Conservation (phyloP, 2,113 vertebrate genomes). For the Gadus chalcogrammus region DNA sequence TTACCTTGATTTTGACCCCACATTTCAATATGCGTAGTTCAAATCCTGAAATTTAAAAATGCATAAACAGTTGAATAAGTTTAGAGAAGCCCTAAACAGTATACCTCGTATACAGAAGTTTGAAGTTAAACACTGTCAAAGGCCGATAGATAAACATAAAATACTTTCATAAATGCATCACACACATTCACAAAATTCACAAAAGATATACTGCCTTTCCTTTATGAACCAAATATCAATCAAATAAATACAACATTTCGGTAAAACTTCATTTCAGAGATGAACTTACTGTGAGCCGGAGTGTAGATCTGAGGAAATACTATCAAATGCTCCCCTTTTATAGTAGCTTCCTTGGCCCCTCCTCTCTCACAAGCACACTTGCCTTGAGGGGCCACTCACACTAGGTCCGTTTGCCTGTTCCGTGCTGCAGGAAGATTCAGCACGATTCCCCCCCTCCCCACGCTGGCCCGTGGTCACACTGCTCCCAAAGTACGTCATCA, state of each 20-base stretch:
- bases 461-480: too few species aligned
- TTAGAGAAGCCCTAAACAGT: too few species aligned
- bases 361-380: too few species aligned
- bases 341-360: slow-evolving; percentile 15
- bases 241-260: background rate
- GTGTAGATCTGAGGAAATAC: background rate
- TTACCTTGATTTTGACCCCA: slow-evolving; percentile 61
- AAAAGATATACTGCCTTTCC: too few species aligned
- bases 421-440: too few species aligned
- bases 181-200: background rate
- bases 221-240: background rate
- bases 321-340: slow-evolving; percentile 25
- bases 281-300: slow-evolving; percentile 21
- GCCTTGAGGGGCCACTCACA: too few species aligned
- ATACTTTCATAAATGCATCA: too few species aligned
- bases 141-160: too few species aligned
- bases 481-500: too few species aligned
- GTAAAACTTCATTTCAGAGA: background rate
- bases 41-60: background rate
- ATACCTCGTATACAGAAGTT: too few species aligned
- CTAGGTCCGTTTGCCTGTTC: too few species aligned
- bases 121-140: background rate
- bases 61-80: background rate
- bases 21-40: slow-evolving; percentile 36
- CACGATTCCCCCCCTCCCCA: too few species aligned